phyloP scores from a whole-genome alignment of 2,797 vertebrate species.

The Eulemur coronatus region DNA sequence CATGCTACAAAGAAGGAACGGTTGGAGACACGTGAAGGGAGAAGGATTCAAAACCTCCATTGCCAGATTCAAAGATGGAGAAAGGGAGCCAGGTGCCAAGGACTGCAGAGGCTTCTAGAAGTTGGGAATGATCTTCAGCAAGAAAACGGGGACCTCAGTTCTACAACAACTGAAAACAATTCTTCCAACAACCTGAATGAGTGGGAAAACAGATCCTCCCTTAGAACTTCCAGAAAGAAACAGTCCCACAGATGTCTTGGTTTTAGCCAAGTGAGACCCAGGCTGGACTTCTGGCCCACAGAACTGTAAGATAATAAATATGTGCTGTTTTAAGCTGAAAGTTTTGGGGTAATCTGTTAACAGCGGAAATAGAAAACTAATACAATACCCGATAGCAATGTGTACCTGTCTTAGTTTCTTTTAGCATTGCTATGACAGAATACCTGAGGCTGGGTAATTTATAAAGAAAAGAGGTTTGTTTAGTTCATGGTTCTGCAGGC shows the following conservation, averaged over 20 bases:
- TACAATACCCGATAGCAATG: not conserved
- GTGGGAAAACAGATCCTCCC: not conserved
- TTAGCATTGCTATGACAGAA: not conserved
- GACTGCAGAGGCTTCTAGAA: not conserved
- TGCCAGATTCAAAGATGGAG: not conserved
- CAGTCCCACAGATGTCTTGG: not conserved
- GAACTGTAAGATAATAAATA: not conserved
- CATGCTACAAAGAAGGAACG: not conserved
- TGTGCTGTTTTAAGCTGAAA: not conserved
- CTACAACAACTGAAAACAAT: not conserved
- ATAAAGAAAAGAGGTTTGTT: not conserved
- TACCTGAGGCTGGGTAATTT: not conserved
- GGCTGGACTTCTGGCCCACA: not conserved
- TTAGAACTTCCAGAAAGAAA: not conserved
- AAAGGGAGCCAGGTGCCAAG: not conserved
- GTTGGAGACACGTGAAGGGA: not conserved
- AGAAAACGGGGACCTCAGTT: not conserved
- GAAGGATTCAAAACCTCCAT: not conserved
- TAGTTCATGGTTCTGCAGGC: not conserved
- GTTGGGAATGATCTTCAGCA: not conserved
- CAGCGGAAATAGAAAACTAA: not conserved
- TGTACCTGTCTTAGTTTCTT: not conserved
- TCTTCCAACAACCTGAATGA: not conserved
- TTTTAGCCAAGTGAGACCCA: not conserved
- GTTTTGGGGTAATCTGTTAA: not conserved